Base-by-base conservation (phyloP, 92 coral and sea anemone genomes). In the Zoanthus gigantus region DNA sequence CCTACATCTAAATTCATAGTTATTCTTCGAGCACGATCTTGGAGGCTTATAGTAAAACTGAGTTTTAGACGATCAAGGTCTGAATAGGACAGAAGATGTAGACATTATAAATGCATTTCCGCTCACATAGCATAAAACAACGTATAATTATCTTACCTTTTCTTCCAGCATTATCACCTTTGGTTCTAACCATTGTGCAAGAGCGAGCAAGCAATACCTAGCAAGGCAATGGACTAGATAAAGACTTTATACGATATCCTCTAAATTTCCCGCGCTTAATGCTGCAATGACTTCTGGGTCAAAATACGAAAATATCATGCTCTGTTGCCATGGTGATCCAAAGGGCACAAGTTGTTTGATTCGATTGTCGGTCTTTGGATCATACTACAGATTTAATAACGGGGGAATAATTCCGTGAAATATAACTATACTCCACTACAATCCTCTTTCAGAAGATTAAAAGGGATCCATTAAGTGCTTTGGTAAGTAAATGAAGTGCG, bases 131-230 rank as follows among this genome's bases (percentile, higher is more conserved):
- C 28, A 11, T 45, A 15, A 45, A 31, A 13, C 15, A 48, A 69
- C 9, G 45, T 34, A 46, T 60, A 75, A 63, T 5, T 18, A 16
- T 8, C 89, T 14, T 56, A 93, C 95, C 95, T 82, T 72, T 93
- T 54, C 93, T 92, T 47, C 92, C 94, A 85, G 88, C 78, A 76
- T 89, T 89, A 63, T 93, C 95, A 11, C 92, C 96, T 86, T 89
- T 90, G 57, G 98, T 96, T 72, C 98, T 90, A 18, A 94, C 98
- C 98, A 96, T 96, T 71, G 87, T 86, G 69, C 58, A 56, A 54
- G 80, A 84, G 16, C 61, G 66, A 63, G 28, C 28, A 50, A 73
- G 66, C 52, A 67, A 77, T 16, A 2, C 8, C 73, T 50, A 84
- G 48, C 5, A 12, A 0, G 4, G 42, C 0, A 71, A 11, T 0